Base-by-base conservation (phyloP, 1,140 invertebrate species). In the Hyles euphorbiae region DNA sequence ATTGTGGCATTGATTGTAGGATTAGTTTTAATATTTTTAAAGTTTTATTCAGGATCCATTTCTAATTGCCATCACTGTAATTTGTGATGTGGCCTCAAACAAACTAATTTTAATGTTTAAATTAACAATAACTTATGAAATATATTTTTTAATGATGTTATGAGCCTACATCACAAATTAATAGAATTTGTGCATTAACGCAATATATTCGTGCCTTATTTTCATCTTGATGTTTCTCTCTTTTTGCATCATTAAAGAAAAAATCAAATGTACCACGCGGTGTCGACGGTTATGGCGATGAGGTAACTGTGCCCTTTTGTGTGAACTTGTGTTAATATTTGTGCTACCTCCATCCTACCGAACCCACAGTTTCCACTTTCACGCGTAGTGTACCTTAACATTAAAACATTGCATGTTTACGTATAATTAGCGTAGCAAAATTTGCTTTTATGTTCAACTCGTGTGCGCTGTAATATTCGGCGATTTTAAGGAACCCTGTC, bases 221-320 rank as follows among this genome's bases (percentile, higher is more conserved):
- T 90, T 91, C 89, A 90, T 89, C 75, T 90, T 90, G 87, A 87
- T 91, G 89, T 89, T 90, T 87, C 88, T 90, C 74, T 90, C 82
- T 89, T 89, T 83, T 89, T 89, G 89, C 89, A 90, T 80, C 83
- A 51, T 72, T 84, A 87, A 82, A 93, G 92, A 93, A 94, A 94
- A 91, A 93, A 94, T 91, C 93, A 94, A 93, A 96, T 97, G 94
- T 96, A 96, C 92, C 94, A 96, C 91, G 95, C 95, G 80, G 95
- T 97, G 78, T 96, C 95, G 64, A 95, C 95, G 81, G 95, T 97
- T 86, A 95, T 97, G 88, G 93, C 94, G 70, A 95, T 96, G 94
- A 97, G 95, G 95, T 97, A 96, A 94, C 70, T 70, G 66, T 78
- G 74, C 78, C 83, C 83, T 67, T 86, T 83, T 78, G 81, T 81